Percentiles rank a stretch among this genome's conserved stretches.
Conservation (phyloP, 2,888 invertebrate species). For the Heliconius ethilla region DNA sequence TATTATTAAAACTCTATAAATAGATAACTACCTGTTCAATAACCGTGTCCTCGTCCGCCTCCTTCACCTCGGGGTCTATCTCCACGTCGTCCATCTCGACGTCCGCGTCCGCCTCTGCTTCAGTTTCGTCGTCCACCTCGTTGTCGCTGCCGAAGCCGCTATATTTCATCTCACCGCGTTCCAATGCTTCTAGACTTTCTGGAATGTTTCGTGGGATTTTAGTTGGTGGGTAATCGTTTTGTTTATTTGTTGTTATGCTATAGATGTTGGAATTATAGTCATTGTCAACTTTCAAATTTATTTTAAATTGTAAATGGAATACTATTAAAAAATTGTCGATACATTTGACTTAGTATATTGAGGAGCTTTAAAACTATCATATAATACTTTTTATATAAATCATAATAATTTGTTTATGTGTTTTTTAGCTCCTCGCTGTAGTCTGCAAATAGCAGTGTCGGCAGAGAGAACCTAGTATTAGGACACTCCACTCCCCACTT, state of each 20-base stretch:
- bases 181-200: constrained; percentile 90
- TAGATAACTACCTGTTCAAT: constrained; percentile 38
- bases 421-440: not conserved
- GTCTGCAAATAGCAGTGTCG: not conserved
- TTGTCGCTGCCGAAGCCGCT: constrained; percentile 86
- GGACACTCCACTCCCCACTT: not conserved
- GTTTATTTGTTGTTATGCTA: too few species aligned
- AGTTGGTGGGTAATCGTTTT: not conserved
- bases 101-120: constrained; percentile 68
- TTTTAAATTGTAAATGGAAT: too few species aligned
- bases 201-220: constrained; percentile 48
- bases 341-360: too few species aligned
- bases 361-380: too few species aligned
- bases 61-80: constrained; percentile 75
- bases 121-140: constrained; percentile 83
- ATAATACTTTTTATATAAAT: too few species aligned
- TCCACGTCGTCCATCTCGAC: constrained; percentile 20
- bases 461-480: not conserved
- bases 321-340: too few species aligned
- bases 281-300: too few species aligned
- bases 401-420: not conserved
- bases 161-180: constrained; percentile 94
- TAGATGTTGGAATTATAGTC: too few species aligned
- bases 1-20: not conserved
- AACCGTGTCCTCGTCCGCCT: constrained; percentile 81